phyloP scores from a whole-genome alignment of 2,888 invertebrate genomes.

The Platypus cylindrus region DNA sequence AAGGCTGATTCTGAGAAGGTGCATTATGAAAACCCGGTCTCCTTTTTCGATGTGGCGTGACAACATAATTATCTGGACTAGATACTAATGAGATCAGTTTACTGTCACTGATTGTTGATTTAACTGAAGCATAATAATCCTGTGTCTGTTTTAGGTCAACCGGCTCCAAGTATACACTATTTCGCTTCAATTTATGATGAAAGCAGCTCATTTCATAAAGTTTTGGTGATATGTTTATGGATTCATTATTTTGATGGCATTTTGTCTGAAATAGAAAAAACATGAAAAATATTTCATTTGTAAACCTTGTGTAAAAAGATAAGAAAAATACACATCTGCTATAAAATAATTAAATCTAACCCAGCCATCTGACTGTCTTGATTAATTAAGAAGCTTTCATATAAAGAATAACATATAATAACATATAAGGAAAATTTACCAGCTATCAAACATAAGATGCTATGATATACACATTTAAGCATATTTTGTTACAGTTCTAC shows the following conservation, averaged over 20 bases:
- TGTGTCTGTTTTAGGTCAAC: slow-evolving; percentile 60
- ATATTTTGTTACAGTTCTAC: no score
- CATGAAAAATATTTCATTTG: no score
- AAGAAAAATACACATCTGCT: no score
- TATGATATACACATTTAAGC: no score
- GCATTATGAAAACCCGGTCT: slow-evolving; percentile 79
- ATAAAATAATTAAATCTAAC: no score
- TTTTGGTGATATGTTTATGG: slow-evolving; percentile 47
- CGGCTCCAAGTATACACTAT: slow-evolving; percentile 49
- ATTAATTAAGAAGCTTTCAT: no score
- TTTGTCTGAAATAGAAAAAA: slow-evolving; percentile 22
- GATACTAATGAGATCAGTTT: slow-evolving; percentile 57
- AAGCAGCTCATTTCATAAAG: slow-evolving; percentile 40
- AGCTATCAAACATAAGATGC: no score
- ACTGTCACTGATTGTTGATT: slow-evolving; percentile 49
- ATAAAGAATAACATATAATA: no score
- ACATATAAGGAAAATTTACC: no score
- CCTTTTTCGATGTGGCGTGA: slow-evolving; percentile 76
- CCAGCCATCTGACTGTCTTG: no score
- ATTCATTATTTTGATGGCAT: no score
- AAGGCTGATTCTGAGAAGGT: slow-evolving; percentile 76
- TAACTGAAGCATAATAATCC: slow-evolving; percentile 52
- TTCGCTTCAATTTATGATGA: slow-evolving; percentile 43
- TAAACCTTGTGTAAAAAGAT: no score
- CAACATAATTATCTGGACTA: slow-evolving; percentile 70